A percentile compares a stretch with the other conserved stretches of the same genome.
phyloP scores from a whole-genome alignment of 2,113 vertebrate genomes.

The Gasterosteus aculeatus region DNA sequence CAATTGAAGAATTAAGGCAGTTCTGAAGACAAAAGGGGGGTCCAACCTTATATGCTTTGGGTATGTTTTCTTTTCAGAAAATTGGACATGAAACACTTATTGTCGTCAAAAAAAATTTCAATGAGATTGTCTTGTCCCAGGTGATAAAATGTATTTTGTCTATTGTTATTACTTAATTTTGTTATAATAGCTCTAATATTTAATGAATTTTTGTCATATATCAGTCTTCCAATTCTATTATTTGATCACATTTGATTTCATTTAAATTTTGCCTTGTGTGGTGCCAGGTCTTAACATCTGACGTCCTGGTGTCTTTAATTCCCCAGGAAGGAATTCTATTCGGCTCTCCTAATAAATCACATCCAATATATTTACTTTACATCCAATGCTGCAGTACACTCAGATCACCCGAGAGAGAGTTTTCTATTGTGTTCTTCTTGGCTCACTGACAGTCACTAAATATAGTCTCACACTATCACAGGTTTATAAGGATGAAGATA shows the following conservation, averaged over 20 bases:
- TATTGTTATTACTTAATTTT: too few species aligned
- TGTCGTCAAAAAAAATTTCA: too few species aligned
- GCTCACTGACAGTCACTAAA: conserved; percentile 15
- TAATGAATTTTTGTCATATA: too few species aligned
- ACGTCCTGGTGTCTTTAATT: not conserved
- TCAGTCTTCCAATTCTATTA: not conserved
- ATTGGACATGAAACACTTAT: too few species aligned
- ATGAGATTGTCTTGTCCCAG: too few species aligned
- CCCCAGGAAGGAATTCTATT: not conserved
- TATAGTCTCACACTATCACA: conserved; percentile 13
- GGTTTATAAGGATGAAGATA: conserved; percentile 22
- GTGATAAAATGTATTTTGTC: not conserved
- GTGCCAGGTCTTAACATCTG: not conserved
- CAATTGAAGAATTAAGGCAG: too few species aligned
- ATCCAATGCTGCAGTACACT: not conserved
- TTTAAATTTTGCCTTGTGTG: not conserved
- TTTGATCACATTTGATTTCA: not conserved
- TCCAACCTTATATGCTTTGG: not conserved
- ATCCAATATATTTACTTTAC: not conserved
- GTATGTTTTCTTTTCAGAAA: not conserved
- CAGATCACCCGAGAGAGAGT: not conserved
- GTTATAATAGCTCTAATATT: too few species aligned
- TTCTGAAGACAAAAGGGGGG: too few species aligned
- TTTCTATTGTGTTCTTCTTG: not conserved
- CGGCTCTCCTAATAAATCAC: not conserved